Evolutionary conservation across 2,888 invertebrate genomes (phyloP), one percentile per base, ranked within the genome.

Genomic region (Pterobdella sp.): DNA sequence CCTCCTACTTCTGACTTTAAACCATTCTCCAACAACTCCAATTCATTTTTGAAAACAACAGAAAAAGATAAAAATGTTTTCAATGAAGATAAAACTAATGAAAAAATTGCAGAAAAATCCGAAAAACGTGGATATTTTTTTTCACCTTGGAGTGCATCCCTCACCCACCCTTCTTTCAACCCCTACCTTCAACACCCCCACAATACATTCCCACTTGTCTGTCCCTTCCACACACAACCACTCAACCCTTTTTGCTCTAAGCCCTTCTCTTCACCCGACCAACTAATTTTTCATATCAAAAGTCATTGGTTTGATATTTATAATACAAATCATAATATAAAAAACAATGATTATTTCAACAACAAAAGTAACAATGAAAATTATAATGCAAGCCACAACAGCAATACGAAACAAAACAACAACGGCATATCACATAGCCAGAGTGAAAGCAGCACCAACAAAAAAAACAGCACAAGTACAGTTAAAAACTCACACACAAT

Each of bases 281-380:
- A 71, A 26, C 18, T 63, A 10, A 26, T 63, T 18, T 60, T 63
- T 26, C 71, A 71, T 36, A 63, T 71, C n/a, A 71, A 37, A 29
- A 10, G 26, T 29, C 71, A 71, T 36, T 71, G 71, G 71, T 4
- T 35, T 32, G 71, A n/a, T n/a, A n/a, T n/a, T n/a, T n/a, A n/a
- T n/a, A n/a, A n/a, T n/a, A n/a, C n/a, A n/a, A n/a, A n/a, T n/a
- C n/a, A n/a, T n/a, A n/a, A n/a, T n/a, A n/a, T n/a, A n/a, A n/a
- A n/a, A 63, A 63, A 52, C 71, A 71, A 63, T 26, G 26, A 56
- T 26, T 26, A 56, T 26, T 3, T 26, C 60, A 56, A 56, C 60
- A 56, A n/a, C 60, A 42, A 42, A 7, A 42, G 22, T 22, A 56
- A 56, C 60, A 26, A 56, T 22, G 26, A 56, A 56, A 56, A 56